Evolutionary conservation across 2,113 vertebrate species (phyloP), one percentile per base, ranked within the genome.

Genomic region (Sceloporus undulatus): DNA sequence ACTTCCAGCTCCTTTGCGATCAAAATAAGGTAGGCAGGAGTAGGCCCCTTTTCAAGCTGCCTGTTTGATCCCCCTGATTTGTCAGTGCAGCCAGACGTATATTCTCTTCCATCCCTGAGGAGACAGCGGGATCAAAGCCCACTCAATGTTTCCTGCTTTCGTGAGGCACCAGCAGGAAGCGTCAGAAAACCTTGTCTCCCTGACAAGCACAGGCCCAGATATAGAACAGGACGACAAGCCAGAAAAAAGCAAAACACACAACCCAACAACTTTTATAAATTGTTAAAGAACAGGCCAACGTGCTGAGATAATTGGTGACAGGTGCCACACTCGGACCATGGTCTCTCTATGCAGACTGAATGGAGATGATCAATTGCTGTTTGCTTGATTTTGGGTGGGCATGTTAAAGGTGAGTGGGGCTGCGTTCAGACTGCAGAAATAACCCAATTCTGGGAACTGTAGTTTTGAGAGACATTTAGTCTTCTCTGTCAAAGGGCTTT

Each of bases 81-180:
- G 68, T 81, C 78, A 87, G 13, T 62, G 27, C 34, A 87, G 79
- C 54, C 54, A 42, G 68, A 87, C 70, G 65, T 52, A 73, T 42
- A 59, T 62, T 81, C 70, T 52, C 78, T 87, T 74, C 54, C 25
- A 38, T 87, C 79, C 78, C 54, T 5, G 68, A 73, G 70, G 70
- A 87, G 68, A 48, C 68, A 66, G 78, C 54, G 21, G 78, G 70
- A 81, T 81, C 86, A 87, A 87, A 87, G 86, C 78, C 68, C 52
- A 59, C 27, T 81, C 34, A 9, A 6, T 62, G 86, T 81, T 81
- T 71, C 66, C 65, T 59, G 70, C 66, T n/a, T 73, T 66, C 27
- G 11, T 42, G 21, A 34, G 29, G 38, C 25, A 21, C 25, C n/a
- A 42, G 54, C 34, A 52, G 59, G 29, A 74, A 81, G 25, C 52